Evolutionary conservation across 2,797 vertebrate genomes (phyloP).

Genomic region (Helarctos malayanus): DNA sequence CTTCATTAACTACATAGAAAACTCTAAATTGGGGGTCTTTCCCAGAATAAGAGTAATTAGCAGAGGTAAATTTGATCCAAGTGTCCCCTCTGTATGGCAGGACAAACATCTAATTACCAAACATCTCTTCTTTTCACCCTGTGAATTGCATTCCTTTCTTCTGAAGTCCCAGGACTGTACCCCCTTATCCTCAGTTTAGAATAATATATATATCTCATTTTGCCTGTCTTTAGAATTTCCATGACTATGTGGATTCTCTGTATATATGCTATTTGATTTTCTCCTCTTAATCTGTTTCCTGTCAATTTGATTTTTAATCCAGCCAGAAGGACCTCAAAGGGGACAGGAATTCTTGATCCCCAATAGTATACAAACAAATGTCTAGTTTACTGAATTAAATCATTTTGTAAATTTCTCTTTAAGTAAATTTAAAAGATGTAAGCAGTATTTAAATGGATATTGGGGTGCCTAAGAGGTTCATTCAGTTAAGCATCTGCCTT

Average conservation of each 20-base stretch:
- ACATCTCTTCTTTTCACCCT: neutral
- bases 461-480: too few species aligned
- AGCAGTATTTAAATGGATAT: neutral
- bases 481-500: too few species aligned
- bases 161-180: neutral
- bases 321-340: neutral
- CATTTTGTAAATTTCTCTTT: slow-evolving; percentile 37
- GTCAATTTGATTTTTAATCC: neutral
- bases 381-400: neutral
- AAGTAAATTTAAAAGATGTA: slow-evolving; percentile 7
- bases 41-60: neutral
- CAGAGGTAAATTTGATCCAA: neutral
- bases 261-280: neutral
- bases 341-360: neutral
- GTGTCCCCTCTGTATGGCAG: neutral
- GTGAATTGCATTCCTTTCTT: neutral
- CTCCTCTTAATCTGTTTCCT: neutral
- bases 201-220: neutral
- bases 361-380: neutral
- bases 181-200: neutral
- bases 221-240: neutral
- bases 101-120: neutral
- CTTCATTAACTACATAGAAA: neutral
- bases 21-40: neutral
- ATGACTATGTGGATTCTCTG: neutral